These are phyloP conservation scores for Gymnocephalus cernua DNA, from an alignment of 2,113 vertebrate genomes.

Conservation along the genomic window DNA sequence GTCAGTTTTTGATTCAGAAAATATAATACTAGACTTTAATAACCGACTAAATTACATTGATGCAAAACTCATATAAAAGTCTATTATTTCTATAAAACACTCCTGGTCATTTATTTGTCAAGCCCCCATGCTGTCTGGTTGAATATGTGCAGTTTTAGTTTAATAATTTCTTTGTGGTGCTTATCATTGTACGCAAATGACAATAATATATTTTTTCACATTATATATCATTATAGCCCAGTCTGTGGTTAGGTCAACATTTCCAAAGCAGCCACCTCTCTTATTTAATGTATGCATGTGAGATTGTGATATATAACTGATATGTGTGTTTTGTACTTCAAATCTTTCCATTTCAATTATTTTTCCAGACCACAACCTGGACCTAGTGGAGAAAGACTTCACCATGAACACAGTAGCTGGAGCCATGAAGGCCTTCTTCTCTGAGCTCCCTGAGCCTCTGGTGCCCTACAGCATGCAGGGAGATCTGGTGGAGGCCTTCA, in stretches of 20 bases:
- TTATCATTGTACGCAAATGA: background rate
- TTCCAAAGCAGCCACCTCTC: background rate
- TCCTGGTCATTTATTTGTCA: background rate
- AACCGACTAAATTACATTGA: background rate
- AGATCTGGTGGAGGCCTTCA: constrained; percentile 94
- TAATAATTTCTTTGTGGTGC: background rate
- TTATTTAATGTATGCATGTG: background rate
- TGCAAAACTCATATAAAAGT: background rate
- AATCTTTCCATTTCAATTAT: background rate
- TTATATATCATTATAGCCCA: background rate
- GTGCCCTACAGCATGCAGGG: constrained; percentile 94
- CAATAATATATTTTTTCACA: too few relatives aligned
- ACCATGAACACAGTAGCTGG: constrained; percentile 95
- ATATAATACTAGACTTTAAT: background rate
- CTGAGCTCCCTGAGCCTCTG: constrained; percentile 92
- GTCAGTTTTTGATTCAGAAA: background rate
- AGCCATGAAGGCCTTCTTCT: constrained; percentile 98
- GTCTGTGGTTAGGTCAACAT: background rate
- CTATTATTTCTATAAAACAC: constrained; percentile 8
- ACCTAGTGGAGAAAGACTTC: constrained; percentile 95
- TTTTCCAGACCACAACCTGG: constrained; percentile 88
- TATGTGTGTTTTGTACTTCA: constrained; percentile 5
- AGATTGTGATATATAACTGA: background rate
- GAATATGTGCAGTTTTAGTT: background rate
- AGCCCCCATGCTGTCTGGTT: background rate